Evolutionary conservation across 2,113 vertebrate species (phyloP), one percentile per base, ranked within the genome.

Genomic region (Tachysurus fulvidraco): DNA sequence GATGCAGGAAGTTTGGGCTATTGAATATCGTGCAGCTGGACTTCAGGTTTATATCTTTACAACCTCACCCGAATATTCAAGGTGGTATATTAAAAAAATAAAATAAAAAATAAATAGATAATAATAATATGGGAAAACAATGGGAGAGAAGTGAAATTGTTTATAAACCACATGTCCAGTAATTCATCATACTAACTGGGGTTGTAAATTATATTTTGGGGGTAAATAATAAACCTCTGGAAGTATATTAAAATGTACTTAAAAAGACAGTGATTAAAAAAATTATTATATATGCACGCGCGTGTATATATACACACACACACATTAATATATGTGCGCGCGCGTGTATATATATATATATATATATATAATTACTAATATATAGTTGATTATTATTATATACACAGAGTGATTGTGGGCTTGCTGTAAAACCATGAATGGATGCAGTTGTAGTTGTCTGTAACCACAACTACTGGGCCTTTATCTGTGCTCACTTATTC

Each of bases 391-490:
- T n/a, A n/a, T n/a, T n/a, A n/a, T n/a, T 36, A 36, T 36, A 36
- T 36, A 36, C 5, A 50, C 46, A 50, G 46, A 50, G 46, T 5
- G 46, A 17, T 1, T 30, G 2, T 17, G 8, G 3, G 16, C 0
- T 41, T 28, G 16, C 36, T 60, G 55, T 60, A 81, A 25, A 21
- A 54, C 54, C 7, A 17, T 79, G 62, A 86, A 69, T 46, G 76
- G 64, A 69, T 23, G 46, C 76, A 2, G 46, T 28, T 19, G 12
- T 28, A 44, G 12, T 57, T 69, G 41, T 50, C 17, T 41, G 57
- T 83, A 76, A 88, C 81, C 86, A 88, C 89, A 46, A 46, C 44
- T 36, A 25, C 64, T 10, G 85, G 88, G 88, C 88, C 88, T 84
- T 5, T 80, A 86, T 84, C 81, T 80, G 28, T 57, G 0, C 16